Evolutionary conservation across 1,140 invertebrate genomes (phyloP).

Genomic region (Steinernema khuongi): DNA sequence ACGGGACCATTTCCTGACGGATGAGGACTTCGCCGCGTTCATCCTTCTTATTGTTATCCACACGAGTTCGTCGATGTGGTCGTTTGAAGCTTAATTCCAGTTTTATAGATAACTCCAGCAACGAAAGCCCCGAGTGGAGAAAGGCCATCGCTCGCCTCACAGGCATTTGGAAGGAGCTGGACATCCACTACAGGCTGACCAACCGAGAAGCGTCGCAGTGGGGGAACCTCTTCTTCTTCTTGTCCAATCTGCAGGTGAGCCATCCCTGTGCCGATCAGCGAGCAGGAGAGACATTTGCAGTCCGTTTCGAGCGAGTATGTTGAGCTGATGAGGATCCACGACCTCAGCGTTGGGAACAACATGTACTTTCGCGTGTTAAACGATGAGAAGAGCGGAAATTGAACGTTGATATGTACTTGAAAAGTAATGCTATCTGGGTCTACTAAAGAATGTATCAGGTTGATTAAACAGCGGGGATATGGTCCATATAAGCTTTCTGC

Average conservation of each 20-base stretch:
- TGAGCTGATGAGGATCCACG: no score
- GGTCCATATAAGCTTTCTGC: no score
- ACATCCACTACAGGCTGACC: background rate
- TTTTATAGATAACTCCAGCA: background rate
- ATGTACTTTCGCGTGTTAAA: no score
- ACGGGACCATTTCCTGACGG: background rate
- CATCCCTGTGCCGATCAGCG: no score
- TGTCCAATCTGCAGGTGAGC: background rate
- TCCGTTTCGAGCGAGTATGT: no score
- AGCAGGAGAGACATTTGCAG: no score
- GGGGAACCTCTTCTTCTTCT: background rate
- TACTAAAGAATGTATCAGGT: no score
- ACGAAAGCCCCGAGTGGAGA: background rate
- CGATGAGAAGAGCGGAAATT: no score
- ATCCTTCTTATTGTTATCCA: background rate
- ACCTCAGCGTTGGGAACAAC: no score
- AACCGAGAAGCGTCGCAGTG: background rate
- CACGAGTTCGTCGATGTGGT: background rate
- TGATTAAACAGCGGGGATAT: no score
- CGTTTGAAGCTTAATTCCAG: background rate
- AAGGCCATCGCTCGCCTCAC: background rate
- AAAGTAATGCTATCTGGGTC: no score
- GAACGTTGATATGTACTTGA: no score
- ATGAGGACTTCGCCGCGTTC: background rate
- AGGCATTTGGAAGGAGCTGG: background rate